phyloP scores from a whole-genome alignment of 2,797 vertebrate species.

The Anguilla obscura region DNA sequence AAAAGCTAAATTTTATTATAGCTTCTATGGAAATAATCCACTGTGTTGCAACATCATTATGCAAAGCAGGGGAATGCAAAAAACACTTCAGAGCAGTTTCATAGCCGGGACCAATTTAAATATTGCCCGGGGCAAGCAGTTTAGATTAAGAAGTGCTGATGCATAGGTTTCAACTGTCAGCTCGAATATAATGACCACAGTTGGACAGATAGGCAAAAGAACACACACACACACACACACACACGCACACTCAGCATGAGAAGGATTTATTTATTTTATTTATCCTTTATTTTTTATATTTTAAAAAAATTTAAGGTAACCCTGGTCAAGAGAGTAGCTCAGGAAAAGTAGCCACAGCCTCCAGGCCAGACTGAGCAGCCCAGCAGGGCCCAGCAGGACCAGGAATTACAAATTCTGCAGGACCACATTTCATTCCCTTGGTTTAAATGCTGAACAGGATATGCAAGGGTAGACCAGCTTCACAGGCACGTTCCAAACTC shows the following conservation, averaged over 20 bases:
- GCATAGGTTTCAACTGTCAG: neutral
- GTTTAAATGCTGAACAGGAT: constrained; percentile 47
- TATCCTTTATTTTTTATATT: neutral
- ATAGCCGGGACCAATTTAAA: neutral
- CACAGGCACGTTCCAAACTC: neutral
- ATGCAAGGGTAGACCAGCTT: constrained; percentile 4
- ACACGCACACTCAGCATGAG: constrained; percentile 32
- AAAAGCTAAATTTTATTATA: neutral
- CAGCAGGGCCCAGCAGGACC: neutral
- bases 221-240: constrained; percentile 20
- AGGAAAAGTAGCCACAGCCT: neutral
- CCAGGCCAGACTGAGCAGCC: neutral
- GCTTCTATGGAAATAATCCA: neutral
- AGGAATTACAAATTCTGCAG: neutral
- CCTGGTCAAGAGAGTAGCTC: neutral
- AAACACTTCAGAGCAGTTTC: neutral
- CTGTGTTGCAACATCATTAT: neutral
- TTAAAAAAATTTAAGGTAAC: neutral
- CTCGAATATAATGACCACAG: neutral
- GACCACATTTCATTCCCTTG: neutral
- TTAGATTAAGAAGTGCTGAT: neutral
- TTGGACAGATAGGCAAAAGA: neutral
- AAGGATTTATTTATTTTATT: neutral
- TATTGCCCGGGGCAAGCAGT: neutral
- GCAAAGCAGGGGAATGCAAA: neutral